phyloP scores from a whole-genome alignment of 2,797 vertebrate genomes.

The Dendrocincla fuliginosa region DNA sequence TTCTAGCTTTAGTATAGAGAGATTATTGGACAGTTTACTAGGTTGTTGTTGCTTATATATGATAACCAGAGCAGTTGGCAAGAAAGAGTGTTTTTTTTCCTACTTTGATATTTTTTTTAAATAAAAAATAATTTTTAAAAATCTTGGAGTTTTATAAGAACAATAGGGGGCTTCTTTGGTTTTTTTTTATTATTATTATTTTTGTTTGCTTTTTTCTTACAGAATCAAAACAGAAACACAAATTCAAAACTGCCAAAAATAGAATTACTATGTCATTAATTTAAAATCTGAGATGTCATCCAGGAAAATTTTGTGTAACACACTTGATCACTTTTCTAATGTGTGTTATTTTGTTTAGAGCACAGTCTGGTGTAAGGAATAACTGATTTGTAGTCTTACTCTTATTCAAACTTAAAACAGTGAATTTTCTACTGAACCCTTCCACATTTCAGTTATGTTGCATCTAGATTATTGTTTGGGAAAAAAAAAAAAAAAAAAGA shows the following conservation, averaged over 20 bases:
- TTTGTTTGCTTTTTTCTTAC: not conserved
- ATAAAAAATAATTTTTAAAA: not conserved
- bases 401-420: fast-evolving
- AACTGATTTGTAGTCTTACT: not conserved
- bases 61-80: not conserved
- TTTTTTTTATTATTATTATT: not conserved
- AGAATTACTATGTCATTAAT: not conserved
- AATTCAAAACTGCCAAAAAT: not conserved
- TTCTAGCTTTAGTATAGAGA: not conserved
- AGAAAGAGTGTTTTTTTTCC: not conserved
- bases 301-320: not conserved
- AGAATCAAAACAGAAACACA: not conserved
- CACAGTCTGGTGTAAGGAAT: not conserved
- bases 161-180: too few relatives aligned
- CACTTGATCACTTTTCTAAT: not conserved
- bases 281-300: not conserved
- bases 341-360: not conserved
- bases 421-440: not conserved
- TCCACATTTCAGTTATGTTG: not conserved
- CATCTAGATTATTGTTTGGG: not conserved
- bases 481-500: not conserved
- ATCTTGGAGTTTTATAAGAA: fast-evolving
- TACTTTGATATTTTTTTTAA: not conserved
- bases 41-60: not conserved
- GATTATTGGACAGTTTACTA: not conserved